Evolutionary conservation across 2,797 vertebrate species (phyloP).

Genomic region (Sebastes kiyomatsui): DNA sequence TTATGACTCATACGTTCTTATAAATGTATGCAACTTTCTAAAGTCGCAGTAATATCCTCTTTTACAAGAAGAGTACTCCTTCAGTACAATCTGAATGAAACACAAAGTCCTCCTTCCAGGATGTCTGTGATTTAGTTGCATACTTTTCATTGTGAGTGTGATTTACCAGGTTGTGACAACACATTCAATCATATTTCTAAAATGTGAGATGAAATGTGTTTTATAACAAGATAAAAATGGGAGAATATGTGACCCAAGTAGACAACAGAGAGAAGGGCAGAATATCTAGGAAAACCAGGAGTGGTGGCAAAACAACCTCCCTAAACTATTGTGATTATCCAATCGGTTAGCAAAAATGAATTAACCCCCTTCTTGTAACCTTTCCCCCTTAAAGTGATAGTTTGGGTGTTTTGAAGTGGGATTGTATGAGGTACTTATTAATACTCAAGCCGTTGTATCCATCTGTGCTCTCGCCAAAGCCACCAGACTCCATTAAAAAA

Average conservation of each 20-base stretch:
- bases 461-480: too few relatives aligned
- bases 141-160: background rate
- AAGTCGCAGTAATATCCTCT: background rate
- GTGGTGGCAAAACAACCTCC: background rate
- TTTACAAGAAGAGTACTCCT: background rate
- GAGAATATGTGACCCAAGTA: background rate
- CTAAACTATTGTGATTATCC: background rate
- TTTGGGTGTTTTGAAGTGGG: too few relatives aligned
- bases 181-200: background rate
- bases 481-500: too few relatives aligned
- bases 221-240: background rate
- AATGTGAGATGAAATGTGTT: background rate
- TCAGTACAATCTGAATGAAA: background rate
- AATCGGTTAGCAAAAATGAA: background rate
- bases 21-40: background rate
- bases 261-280: background rate
- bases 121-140: background rate
- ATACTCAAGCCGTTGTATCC: too few relatives aligned
- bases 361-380: too few relatives aligned
- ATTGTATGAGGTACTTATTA: too few relatives aligned
- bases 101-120: background rate
- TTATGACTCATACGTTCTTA: background rate
- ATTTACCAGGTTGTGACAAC: background rate
- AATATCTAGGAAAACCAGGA: background rate
- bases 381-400: too few relatives aligned